Evolutionary conservation across 2,888 invertebrate genomes (phyloP).

Genomic region (Drosophila dives): DNA sequence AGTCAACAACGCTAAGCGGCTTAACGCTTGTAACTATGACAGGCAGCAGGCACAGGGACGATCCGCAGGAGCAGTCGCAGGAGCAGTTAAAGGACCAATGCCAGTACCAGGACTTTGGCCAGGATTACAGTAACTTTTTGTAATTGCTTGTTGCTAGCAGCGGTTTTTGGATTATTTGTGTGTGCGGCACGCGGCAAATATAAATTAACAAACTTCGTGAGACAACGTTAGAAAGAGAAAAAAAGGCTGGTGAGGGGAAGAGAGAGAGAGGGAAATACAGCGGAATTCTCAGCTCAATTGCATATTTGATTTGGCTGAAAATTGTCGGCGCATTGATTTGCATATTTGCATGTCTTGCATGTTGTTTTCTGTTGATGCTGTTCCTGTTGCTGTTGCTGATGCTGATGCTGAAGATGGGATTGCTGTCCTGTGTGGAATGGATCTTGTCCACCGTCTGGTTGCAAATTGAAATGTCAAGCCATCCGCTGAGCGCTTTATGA

Average conservation of each 20-base stretch:
- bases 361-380: conserved; percentile 27
- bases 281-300: conserved; percentile 57
- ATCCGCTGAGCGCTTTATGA: conserved; percentile 75
- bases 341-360: conserved; percentile 74
- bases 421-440: conserved; percentile 26
- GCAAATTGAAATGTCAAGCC: conserved; percentile 80
- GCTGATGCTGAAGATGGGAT: background rate
- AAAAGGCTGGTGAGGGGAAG: background rate
- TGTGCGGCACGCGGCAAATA: conserved; percentile 75
- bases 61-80: background rate
- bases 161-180: conserved; percentile 65
- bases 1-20: conserved; percentile 84
- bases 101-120: conserved; percentile 37
- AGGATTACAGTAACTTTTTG: conserved; percentile 78
- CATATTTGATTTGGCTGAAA: conserved; percentile 73
- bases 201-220: conserved; percentile 79
- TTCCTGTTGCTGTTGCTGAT: background rate
- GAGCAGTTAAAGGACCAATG: conserved; percentile 23
- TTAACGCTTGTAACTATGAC: conserved; percentile 81
- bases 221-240: conserved; percentile 22
- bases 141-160: conserved; percentile 82
- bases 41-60: conserved; percentile 47
- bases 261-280: conserved; percentile 2
- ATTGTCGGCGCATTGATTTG: conserved; percentile 72
- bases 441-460: conserved; percentile 55